Evolutionary conservation across 2,113 vertebrate species (phyloP).

Genomic region (Otocyon megalotis): DNA sequence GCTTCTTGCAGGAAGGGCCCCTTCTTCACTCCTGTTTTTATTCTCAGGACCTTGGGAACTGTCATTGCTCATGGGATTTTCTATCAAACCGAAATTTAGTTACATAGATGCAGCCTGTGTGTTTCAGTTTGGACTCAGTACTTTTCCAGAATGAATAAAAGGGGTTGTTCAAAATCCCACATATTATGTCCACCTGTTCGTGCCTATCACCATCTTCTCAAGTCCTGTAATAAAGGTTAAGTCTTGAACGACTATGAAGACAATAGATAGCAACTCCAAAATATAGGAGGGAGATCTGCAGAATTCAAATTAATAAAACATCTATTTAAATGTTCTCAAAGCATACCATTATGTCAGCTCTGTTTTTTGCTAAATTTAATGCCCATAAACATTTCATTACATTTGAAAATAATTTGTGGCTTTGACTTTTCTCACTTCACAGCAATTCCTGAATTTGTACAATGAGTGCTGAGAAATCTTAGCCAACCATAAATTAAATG

Average conservation of each 20-base stretch:
- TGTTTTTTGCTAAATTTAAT: background rate
- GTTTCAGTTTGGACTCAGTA: background rate
- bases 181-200: fast-evolving
- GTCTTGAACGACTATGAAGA: background rate
- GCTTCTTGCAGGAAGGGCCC: background rate
- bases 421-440: background rate
- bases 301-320: background rate
- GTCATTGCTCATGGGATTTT: background rate
- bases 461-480: background rate
- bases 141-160: background rate
- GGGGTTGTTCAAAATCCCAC: background rate
- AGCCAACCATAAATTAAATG: background rate
- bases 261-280: background rate
- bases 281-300: fast-evolving
- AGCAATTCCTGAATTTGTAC: slow-evolving; percentile 3
- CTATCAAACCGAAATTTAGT: background rate
- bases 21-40: background rate
- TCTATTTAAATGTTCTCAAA: background rate
- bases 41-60: background rate
- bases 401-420: background rate
- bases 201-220: background rate
- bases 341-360: background rate
- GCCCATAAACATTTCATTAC: background rate
- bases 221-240: background rate
- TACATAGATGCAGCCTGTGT: background rate